A percentile compares a stretch with the other conserved stretches of the same genome.
Evolutionary conservation across 2,797 vertebrate species (phyloP).

Genomic region (Gallinago stenura): DNA sequence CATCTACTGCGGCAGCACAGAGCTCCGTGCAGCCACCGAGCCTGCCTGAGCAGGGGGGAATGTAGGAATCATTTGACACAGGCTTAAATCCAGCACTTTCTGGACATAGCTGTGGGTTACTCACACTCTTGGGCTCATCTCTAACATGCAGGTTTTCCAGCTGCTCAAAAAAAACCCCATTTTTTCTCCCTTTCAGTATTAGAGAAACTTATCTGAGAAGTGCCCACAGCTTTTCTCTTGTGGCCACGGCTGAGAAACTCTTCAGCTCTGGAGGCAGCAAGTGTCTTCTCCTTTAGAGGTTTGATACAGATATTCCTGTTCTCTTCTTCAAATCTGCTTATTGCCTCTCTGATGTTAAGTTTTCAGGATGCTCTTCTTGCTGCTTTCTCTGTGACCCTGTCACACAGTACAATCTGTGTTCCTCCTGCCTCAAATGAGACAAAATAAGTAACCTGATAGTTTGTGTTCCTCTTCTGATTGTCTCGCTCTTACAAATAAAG

Average conservation of each 20-base stretch:
- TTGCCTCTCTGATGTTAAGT: background rate
- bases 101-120: accelerated
- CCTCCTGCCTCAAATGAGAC: background rate
- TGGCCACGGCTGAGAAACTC: background rate
- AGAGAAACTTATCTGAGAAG: background rate
- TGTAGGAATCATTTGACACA: accelerated
- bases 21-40: background rate
- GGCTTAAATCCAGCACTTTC: background rate
- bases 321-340: background rate
- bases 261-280: background rate
- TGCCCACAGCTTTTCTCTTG: background rate
- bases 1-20: accelerated
- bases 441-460: background rate
- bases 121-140: background rate
- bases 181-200: background rate
- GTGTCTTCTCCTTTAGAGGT: background rate
- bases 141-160: background rate
- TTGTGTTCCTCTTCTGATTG: background rate
- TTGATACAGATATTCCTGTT: background rate
- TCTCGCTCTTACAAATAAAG: background rate
- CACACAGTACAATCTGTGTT: background rate
- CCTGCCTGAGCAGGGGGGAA: background rate
- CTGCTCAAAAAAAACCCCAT: background rate
- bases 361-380: background rate
- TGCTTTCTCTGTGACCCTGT: background rate